phyloP scores from a whole-genome alignment of 2,888 invertebrate genomes.

The Saturnia japonica region DNA sequence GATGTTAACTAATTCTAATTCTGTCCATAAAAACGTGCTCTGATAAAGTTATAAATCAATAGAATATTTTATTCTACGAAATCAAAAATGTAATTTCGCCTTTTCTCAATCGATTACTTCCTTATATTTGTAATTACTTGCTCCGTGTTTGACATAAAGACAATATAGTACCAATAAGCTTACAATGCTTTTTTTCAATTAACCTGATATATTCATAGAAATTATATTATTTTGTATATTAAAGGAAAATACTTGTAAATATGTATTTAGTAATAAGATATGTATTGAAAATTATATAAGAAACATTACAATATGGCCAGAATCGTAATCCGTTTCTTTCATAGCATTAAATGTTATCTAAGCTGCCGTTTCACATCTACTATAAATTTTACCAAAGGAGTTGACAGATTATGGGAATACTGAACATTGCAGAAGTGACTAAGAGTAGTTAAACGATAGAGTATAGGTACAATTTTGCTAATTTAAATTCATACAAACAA shows the following conservation, averaged over 20 bases:
- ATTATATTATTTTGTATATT: too few species aligned
- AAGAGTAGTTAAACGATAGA: too few species aligned
- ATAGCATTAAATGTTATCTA: neutral
- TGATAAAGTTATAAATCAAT: constrained; percentile 12
- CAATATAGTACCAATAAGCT: neutral
- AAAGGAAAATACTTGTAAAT: neutral
- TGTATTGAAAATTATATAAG: neutral
- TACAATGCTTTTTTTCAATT: neutral
- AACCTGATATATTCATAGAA: neutral
- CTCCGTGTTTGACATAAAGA: neutral
- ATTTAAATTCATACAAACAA: too few species aligned
- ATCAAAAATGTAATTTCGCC: neutral
- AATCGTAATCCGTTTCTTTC: neutral
- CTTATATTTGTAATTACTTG: neutral
- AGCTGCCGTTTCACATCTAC: neutral
- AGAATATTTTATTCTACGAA: neutral
- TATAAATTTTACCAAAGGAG: neutral
- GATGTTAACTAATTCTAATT: constrained; percentile 18
- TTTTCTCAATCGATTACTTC: neutral
- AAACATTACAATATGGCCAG: neutral
- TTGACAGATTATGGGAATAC: neutral
- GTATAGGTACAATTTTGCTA: too few species aligned
- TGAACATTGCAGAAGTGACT: too few species aligned
- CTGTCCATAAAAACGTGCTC: neutral
- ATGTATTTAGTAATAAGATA: neutral